These are phyloP conservation scores for Malacoraja senta DNA, from an alignment of 2,797 vertebrate genomes.

Conservation along the genomic window DNA sequence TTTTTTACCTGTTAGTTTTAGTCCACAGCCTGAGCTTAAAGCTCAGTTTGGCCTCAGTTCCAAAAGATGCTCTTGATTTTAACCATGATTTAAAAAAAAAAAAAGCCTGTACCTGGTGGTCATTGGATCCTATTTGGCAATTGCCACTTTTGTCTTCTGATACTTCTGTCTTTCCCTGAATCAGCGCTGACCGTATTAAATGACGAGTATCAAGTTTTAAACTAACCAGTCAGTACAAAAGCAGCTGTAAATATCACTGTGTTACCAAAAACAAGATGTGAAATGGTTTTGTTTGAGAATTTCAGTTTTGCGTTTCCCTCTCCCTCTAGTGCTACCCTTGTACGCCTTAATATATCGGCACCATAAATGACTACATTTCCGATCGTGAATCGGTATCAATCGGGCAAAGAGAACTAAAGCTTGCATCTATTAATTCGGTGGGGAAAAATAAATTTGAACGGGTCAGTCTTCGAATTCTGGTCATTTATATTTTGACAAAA, in stretches of 20 bases:
- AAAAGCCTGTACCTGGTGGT: neutral
- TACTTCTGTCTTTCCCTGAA: neutral
- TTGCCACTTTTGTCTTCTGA: neutral
- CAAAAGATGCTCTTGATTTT: slow-evolving; percentile 29
- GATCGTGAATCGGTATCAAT: neutral
- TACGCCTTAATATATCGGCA: neutral
- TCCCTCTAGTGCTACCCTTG: neutral
- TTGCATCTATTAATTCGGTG: neutral
- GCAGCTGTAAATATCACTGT: slow-evolving; percentile 25
- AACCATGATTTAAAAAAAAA: no score
- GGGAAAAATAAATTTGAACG: slow-evolving; percentile 4
- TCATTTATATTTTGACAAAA: neutral
- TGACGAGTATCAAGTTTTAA: slow-evolving; percentile 29
- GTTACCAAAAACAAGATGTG: slow-evolving; percentile 29
- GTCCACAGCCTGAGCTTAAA: neutral
- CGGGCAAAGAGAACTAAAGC: slow-evolving; percentile 6
- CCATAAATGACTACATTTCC: slow-evolving; percentile 7
- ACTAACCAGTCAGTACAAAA: slow-evolving; percentile 14
- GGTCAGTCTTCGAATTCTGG: slow-evolving; percentile 6
- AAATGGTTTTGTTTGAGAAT: slow-evolving; percentile 17
- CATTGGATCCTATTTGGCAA: neutral
- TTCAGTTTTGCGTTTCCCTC: neutral
- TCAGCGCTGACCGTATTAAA: neutral
- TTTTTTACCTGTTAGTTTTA: slow-evolving; percentile 16
- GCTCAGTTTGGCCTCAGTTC: slow-evolving; percentile 13